phyloP scores from a whole-genome alignment of 2,797 vertebrate species.

The Arctocebus calabarensis region DNA sequence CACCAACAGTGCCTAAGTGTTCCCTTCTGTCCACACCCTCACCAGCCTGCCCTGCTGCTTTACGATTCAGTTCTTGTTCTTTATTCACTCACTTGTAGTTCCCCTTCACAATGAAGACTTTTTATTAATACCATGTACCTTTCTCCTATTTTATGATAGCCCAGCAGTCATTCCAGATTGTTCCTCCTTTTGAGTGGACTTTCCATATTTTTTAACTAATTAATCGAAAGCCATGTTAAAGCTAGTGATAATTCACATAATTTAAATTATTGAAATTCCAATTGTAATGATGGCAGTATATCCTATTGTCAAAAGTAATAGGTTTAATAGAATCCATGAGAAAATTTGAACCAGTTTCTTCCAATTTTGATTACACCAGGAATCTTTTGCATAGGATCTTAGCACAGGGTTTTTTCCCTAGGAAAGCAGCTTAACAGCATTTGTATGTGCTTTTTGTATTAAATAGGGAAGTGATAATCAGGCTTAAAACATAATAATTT shows the following conservation, averaged over 20 bases:
- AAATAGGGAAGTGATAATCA: constrained; percentile 65
- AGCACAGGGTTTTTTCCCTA: constrained; percentile 52
- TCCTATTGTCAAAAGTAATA: background rate
- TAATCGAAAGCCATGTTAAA: constrained; percentile 42
- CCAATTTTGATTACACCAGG: constrained; percentile 48
- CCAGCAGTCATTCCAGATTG: background rate
- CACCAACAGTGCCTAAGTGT: too few relatives aligned
- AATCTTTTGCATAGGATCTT: constrained; percentile 23
- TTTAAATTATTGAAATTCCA: constrained; percentile 23
- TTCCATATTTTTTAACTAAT: constrained; percentile 38
- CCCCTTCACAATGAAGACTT: background rate
- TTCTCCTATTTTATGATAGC: background rate
- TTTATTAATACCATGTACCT: background rate
- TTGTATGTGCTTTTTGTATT: constrained; percentile 34
- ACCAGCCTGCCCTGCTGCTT: background rate
- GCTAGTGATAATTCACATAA: constrained; percentile 24
- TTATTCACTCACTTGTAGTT: background rate
- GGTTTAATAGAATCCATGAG: constrained; percentile 45
- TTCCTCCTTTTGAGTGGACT: background rate
- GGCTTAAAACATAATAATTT: constrained; percentile 70
- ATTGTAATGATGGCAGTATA: background rate
- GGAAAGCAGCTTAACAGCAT: constrained; percentile 57
- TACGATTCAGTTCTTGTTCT: background rate
- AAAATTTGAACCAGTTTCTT: constrained; percentile 65
- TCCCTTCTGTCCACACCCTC: too few relatives aligned